These are phyloP conservation scores for Proisotoma minuta DNA, from an alignment of 2,888 invertebrate genomes.

Conservation along the genomic window DNA sequence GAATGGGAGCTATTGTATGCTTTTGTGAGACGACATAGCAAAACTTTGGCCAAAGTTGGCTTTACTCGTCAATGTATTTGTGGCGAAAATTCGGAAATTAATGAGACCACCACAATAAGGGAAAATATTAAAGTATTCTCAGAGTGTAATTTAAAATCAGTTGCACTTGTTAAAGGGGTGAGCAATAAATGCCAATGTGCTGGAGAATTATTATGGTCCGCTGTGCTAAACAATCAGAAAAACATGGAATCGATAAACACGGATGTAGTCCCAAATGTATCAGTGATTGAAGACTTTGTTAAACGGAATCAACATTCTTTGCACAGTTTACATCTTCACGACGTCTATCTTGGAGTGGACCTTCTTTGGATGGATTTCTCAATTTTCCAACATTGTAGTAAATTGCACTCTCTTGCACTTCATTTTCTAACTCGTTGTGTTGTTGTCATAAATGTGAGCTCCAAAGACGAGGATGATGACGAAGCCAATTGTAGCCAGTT, in stretches of 20 bases:
- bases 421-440: conserved; percentile 19
- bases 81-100: neutral
- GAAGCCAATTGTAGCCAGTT: neutral
- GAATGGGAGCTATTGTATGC: conserved; percentile 34
- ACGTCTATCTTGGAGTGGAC: conserved; percentile 21
- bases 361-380: conserved; percentile 19
- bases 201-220: conserved; percentile 3
- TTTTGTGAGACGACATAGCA: neutral
- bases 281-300: conserved; percentile 17
- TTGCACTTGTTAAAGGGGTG: neutral
- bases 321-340: conserved; percentile 14
- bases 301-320: conserved; percentile 16
- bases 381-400: conserved; percentile 16
- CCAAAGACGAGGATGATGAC: neutral
- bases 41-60: neutral
- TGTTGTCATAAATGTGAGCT: conserved; percentile 24
- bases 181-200: neutral
- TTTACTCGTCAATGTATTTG: conserved; percentile 7
- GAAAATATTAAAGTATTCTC: neutral
- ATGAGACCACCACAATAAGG: neutral
- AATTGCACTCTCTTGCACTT: conserved; percentile 18
- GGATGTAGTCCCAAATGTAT: neutral
- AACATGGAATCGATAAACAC: neutral
- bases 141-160: neutral
- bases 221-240: neutral